These are phyloP conservation scores for Trichonephila inaurata DNA, from an alignment of 1,140 invertebrate genomes.

Conservation along the genomic window DNA sequence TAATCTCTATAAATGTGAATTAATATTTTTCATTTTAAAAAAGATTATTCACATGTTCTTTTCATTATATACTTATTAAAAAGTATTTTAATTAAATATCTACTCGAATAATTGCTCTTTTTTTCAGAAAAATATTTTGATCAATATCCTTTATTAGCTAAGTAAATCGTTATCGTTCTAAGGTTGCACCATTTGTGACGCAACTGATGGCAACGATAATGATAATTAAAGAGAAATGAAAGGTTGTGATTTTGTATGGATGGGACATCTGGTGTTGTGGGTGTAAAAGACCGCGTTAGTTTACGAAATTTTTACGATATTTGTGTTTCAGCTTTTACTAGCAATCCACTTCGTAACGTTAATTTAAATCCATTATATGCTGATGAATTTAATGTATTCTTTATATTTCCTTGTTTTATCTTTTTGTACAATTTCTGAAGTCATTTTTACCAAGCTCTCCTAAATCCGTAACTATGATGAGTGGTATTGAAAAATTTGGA, in stretches of 20 bases:
- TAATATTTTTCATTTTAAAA: too few relatives aligned
- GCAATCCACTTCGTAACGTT: background rate
- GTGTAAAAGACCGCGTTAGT: conserved; percentile 33
- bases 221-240: conserved; percentile 22
- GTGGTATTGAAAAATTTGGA: conserved; percentile 61
- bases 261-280: conserved; percentile 37
- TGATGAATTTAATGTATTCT: conserved; percentile 39
- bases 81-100: background rate
- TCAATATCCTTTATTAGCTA: background rate
- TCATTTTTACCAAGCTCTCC: conserved; percentile 34
- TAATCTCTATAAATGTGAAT: background rate
- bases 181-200: conserved; percentile 53
- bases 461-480: conserved; percentile 55
- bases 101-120: background rate
- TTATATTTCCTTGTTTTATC: conserved; percentile 54
- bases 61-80: background rate
- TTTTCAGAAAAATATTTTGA: background rate
- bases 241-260: conserved; percentile 64
- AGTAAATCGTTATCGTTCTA: conserved; percentile 34
- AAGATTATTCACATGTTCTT: background rate
- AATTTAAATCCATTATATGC: conserved; percentile 54
- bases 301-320: conserved; percentile 44
- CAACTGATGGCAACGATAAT: conserved; percentile 61
- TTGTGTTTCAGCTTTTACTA: background rate
- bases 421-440: conserved; percentile 63